Conservation (phyloP, 1,140 invertebrate species). For the Saxidomus purpurata region DNA sequence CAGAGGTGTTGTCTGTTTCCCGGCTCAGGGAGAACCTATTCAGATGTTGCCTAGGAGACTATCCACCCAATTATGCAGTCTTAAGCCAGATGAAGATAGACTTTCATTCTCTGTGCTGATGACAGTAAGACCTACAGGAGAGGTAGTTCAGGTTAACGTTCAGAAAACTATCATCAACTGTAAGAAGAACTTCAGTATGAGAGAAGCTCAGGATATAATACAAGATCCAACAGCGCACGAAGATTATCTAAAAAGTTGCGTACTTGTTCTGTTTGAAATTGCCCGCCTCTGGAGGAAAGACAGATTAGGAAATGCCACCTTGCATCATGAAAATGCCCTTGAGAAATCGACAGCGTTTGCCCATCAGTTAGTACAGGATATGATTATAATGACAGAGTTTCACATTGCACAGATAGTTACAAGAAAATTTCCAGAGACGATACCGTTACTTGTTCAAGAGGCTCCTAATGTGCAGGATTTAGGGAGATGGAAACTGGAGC, state of each 20-base stretch:
- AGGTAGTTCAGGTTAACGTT: slow-evolving; percentile 68
- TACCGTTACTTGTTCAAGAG: slow-evolving; percentile 77
- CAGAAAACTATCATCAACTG: slow-evolving; percentile 77
- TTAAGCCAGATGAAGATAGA: slow-evolving; percentile 82
- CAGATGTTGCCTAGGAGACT: slow-evolving; percentile 85
- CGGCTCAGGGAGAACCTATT: slow-evolving; percentile 76
- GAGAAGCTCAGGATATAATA: slow-evolving; percentile 78
- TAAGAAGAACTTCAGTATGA: slow-evolving; percentile 76
- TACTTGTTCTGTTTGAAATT: slow-evolving; percentile 78
- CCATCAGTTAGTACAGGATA: slow-evolving; percentile 75
- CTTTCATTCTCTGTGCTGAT: slow-evolving; percentile 81
- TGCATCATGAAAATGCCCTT: slow-evolving; percentile 70
- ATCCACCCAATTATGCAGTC: slow-evolving; percentile 85
- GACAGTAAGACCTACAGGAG: slow-evolving; percentile 76
- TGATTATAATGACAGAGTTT: slow-evolving; percentile 80
- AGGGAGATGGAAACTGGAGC: slow-evolving; percentile 75
- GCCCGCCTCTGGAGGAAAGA: slow-evolving; percentile 74
- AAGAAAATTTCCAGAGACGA: slow-evolving; percentile 70
- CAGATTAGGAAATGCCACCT: slow-evolving; percentile 77
- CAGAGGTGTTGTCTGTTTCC: slow-evolving; percentile 77
- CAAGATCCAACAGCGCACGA: slow-evolving; percentile 70
- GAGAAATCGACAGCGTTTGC: slow-evolving; percentile 70
- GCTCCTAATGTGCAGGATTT: slow-evolving; percentile 70
- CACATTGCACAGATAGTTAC: slow-evolving; percentile 78
- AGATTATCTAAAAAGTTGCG: slow-evolving; percentile 80